Conservation (phyloP, 2,797 vertebrate species). For the Muscicapa striata region DNA sequence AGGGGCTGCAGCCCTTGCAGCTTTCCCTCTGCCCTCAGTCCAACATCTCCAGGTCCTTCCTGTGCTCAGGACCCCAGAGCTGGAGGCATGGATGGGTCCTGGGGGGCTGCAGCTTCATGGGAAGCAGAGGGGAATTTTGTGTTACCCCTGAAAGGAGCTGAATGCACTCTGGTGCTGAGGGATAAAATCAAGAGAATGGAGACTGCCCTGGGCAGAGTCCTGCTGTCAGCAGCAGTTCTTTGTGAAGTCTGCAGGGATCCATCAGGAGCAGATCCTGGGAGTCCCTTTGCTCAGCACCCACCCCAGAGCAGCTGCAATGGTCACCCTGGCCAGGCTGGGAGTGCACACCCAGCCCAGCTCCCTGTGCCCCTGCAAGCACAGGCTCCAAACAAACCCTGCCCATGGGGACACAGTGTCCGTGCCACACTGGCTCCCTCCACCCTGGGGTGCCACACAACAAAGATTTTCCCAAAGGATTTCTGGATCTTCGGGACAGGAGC, state of each 20-base stretch:
- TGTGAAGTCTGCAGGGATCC: not conserved
- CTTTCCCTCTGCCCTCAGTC: not conserved
- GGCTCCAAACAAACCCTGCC: not conserved
- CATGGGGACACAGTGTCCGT: fast-evolving
- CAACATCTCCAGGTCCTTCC: not conserved
- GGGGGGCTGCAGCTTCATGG: not conserved
- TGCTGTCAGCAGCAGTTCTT: not conserved
- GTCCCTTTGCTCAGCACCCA: not conserved
- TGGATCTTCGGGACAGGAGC: not conserved
- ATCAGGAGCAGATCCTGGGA: not conserved
- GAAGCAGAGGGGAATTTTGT: not conserved
- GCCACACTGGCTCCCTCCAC: not conserved
- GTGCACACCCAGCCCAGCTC: not conserved
- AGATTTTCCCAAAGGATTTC: not conserved
- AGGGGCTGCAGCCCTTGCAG: not conserved
- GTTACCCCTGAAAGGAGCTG: not conserved
- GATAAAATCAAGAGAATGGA: not conserved
- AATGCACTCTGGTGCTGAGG: not conserved
- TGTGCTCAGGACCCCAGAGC: not conserved
- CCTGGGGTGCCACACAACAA: not conserved
- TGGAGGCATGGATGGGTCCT: not conserved
- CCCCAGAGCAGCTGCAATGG: not conserved
- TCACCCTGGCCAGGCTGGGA: not conserved
- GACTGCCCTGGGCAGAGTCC: fast-evolving
- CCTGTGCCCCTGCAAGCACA: not conserved